Evolutionary conservation across 2,888 invertebrate species (phyloP), one percentile per base, ranked within the genome.

Genomic region (Fissipunctia ypsillon): DNA sequence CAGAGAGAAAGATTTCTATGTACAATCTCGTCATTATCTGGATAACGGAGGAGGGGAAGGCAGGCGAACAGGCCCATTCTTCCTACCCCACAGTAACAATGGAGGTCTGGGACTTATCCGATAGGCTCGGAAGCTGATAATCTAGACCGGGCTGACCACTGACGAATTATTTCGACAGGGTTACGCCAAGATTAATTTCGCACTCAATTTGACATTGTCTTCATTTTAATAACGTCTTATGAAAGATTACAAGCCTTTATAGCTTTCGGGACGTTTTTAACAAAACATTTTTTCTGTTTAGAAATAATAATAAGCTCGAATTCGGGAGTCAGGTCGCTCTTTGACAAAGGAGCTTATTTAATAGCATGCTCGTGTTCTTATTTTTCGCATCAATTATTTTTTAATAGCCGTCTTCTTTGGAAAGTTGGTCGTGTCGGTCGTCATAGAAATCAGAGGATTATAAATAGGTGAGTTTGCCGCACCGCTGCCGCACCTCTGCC

Each of bases 181-280:
- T 80, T 83, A 84, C 78, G 78, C 80, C 72, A 77, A 85, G 84
- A 85, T 85, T 85, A 82, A 86, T 88, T 88, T 84, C 81, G 80
- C 82, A 75, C 74, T 76, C 82, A 73, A 82, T 87, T 86, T 86
- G 81, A 80, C 84, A 85, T 84, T 80, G 76, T 81, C 80, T 85
- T 78, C 60, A 78, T 80, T 86, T 77, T 81, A 80, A 84, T 81
- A 81, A 80, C 61, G 67, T 71, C 69, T 83, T 86, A 81, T 81
- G 84, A 83, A 82, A 76, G 68, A 72, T 81, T 79, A 81, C 65
- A 79, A 76, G 64, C 63, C 76, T 78, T 83, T 78, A 45, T 67
- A 73, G 66, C 63, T 60, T 66, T 56, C 35, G 52, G 12, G 50
- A 61, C 45, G 63, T 78, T 78, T 83, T 48, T 72, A 52, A 78